Percentiles rank a stretch among this genome's conserved stretches.
These are phyloP conservation scores for Philaethria dido DNA, from an alignment of 2,888 invertebrate genomes.

Conservation along the genomic window DNA sequence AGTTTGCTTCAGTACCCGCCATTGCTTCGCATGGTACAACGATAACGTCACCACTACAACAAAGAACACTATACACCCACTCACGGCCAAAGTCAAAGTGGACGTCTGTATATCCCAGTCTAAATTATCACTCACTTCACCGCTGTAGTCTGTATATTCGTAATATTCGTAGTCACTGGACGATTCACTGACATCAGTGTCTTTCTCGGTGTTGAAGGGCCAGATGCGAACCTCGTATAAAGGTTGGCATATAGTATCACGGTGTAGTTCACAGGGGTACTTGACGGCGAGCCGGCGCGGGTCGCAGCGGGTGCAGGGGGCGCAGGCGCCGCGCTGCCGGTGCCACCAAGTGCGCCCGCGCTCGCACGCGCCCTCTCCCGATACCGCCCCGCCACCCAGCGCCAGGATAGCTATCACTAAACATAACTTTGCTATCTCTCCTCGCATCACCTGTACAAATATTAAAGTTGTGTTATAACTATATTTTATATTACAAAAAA, in stretches of 20 bases:
- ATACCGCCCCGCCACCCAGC: constrained; percentile 56
- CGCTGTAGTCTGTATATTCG: constrained; percentile 72
- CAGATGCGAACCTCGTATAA: constrained; percentile 86
- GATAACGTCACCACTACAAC: constrained; percentile 90
- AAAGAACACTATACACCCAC: constrained; percentile 91
- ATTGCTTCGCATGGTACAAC: constrained; percentile 90
- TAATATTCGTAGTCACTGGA: constrained; percentile 73
- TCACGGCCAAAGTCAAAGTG: constrained; percentile 88
- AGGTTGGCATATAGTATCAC: constrained; percentile 89
- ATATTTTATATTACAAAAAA: background rate
- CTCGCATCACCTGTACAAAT: constrained; percentile 75
- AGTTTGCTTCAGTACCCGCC: constrained; percentile 90
- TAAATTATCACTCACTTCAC: constrained; percentile 76
- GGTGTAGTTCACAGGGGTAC: constrained; percentile 89
- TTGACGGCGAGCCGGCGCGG: constrained; percentile 84
- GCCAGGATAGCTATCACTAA: constrained; percentile 73
- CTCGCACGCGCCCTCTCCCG: constrained; percentile 67
- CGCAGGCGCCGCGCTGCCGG: constrained; percentile 85
- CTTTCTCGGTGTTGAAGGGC: constrained; percentile 75
- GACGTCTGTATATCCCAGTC: constrained; percentile 90
- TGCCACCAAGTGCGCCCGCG: constrained; percentile 89
- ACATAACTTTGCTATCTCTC: constrained; percentile 68
- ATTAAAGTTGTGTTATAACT: background rate
- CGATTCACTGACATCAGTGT: constrained; percentile 58
- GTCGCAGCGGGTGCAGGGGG: constrained; percentile 89